These are phyloP conservation scores for Urocolius indicus DNA, from an alignment of 2,113 vertebrate genomes.

Conservation along the genomic window DNA sequence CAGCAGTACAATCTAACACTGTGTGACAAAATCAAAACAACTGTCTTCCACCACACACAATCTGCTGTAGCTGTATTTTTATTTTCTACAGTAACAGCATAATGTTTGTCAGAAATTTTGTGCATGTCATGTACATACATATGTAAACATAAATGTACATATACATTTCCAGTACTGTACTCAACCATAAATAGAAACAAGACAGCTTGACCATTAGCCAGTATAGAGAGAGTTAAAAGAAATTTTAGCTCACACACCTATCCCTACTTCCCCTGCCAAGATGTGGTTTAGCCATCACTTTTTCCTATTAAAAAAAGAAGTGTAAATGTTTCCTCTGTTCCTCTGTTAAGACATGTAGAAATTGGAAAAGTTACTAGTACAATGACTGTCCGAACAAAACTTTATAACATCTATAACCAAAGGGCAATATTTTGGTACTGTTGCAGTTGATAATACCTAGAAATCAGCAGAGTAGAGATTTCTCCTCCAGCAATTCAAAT, in stretches of 20 bases:
- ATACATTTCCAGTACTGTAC: not conserved
- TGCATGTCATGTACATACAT: accelerated
- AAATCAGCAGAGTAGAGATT: not conserved
- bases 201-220: slow-evolving; percentile 31
- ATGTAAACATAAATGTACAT: not conserved
- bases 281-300: slow-evolving; percentile 56
- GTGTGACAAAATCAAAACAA: not conserved
- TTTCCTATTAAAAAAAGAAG: slow-evolving; percentile 29
- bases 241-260: slow-evolving; percentile 8
- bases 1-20: not conserved
- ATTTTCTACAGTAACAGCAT: not conserved
- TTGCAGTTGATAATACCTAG: not conserved
- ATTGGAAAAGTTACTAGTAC: not conserved
- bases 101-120: not conserved
- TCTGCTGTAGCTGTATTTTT: not conserved
- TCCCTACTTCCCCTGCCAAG: slow-evolving; percentile 7
- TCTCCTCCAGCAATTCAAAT: not conserved
- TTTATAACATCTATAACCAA: not conserved
- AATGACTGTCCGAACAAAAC: not conserved
- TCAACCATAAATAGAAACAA: not conserved
- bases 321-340: slow-evolving; percentile 46
- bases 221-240: slow-evolving; percentile 23
- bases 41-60: not conserved
- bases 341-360: slow-evolving; percentile 8
- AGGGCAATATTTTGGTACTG: not conserved